Evolutionary conservation across 1,140 invertebrate species (phyloP).

Genomic region (Penaeus chinensis): DNA sequence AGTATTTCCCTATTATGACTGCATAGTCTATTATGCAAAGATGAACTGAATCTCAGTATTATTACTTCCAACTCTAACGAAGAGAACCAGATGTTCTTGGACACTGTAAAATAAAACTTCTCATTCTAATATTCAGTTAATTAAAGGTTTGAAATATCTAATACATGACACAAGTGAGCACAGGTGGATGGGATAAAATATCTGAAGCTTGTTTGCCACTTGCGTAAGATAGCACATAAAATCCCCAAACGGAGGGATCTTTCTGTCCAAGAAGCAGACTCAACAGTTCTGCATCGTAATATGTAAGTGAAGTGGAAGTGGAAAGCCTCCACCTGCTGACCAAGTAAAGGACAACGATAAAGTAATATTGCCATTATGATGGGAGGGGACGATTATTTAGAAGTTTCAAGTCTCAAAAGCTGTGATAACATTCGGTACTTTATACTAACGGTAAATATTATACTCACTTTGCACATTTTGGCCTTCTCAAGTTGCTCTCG

Average conservation of each 20-base stretch:
- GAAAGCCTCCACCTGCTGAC: too few relatives aligned
- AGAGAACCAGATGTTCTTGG: neutral
- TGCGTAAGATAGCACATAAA: too few relatives aligned
- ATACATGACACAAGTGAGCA: too few relatives aligned
- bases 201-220: too few relatives aligned
- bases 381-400: neutral
- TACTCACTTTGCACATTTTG: slow-evolving; percentile 44
- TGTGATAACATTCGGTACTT: slow-evolving; percentile 61
- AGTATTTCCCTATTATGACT: neutral
- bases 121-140: neutral
- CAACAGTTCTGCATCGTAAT: too few relatives aligned
- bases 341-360: slow-evolving; percentile 18
- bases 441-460: slow-evolving; percentile 22
- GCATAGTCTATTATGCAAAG: slow-evolving; percentile 25
- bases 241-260: too few relatives aligned
- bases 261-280: too few relatives aligned
- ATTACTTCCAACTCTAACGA: neutral
- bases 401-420: slow-evolving; percentile 33
- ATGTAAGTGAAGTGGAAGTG: too few relatives aligned
- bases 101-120: neutral
- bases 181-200: too few relatives aligned
- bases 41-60: slow-evolving; percentile 45
- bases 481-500: slow-evolving; percentile 56
- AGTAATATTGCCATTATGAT: slow-evolving; percentile 19
- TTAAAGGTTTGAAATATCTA: too few relatives aligned